A percentile compares a stretch with the other conserved stretches of the same genome.
Evolutionary conservation across 2,888 invertebrate genomes (phyloP).

Genomic region (Sipha maydis): DNA sequence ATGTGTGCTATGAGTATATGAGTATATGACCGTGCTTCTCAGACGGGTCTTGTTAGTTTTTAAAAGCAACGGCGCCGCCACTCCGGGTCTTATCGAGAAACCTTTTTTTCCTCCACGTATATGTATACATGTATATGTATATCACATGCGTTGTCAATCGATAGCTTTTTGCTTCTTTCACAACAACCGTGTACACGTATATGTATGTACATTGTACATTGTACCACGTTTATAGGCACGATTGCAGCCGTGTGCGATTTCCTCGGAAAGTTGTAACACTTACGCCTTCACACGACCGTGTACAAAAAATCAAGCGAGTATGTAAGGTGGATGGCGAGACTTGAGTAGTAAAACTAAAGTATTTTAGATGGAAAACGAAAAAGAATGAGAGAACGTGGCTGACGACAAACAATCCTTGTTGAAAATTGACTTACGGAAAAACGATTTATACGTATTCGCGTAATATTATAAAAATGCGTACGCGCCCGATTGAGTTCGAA

Average conservation of each 20-base stretch:
- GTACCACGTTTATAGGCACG: background rate
- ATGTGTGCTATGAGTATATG: background rate
- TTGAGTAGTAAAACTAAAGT: no score
- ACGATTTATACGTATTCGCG: background rate
- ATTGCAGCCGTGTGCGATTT: background rate
- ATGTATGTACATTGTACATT: no score
- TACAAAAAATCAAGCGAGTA: background rate
- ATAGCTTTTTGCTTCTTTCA: slow-evolving; percentile 12
- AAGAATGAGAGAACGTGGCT: background rate
- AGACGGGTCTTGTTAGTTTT: slow-evolving; percentile 1
- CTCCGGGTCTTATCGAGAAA: background rate
- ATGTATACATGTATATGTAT: background rate
- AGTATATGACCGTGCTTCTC: background rate
- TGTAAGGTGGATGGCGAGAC: background rate
- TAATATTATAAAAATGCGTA: background rate
- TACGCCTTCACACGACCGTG: background rate
- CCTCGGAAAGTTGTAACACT: background rate
- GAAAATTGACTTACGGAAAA: slow-evolving; percentile 22
- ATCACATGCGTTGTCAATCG: background rate
- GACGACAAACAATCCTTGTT: background rate
- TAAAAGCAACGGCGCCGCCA: slow-evolving; percentile 15
- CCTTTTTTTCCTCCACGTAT: background rate
- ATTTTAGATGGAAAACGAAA: no score
- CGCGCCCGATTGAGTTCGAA: background rate
- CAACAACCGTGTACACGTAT: background rate